These are phyloP conservation scores for Papilio polytes DNA, from an alignment of 1,140 invertebrate genomes.

Conservation along the genomic window DNA sequence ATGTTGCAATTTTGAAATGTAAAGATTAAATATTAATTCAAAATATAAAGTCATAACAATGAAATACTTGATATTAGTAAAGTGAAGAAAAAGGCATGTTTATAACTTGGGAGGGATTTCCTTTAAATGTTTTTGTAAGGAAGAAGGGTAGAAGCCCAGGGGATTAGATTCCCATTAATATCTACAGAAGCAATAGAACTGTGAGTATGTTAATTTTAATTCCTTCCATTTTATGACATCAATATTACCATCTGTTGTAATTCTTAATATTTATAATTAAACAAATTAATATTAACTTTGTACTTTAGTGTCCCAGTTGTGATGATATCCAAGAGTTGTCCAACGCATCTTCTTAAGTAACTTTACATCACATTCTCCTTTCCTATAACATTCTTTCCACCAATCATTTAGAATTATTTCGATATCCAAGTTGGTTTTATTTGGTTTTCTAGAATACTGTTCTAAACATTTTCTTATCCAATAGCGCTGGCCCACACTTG, in stretches of 20 bases:
- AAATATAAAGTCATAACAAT: no score
- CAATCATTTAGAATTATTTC: slow-evolving; percentile 69
- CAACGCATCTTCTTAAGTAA: slow-evolving; percentile 90
- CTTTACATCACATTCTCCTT: slow-evolving; percentile 63
- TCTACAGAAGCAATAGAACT: no score
- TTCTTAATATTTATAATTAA: slow-evolving; percentile 35
- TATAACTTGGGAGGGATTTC: no score
- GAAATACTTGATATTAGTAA: no score
- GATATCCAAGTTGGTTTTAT: slow-evolving; percentile 89
- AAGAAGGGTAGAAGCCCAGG: no score
- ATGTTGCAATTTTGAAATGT: slow-evolving; percentile 40
- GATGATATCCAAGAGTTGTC: slow-evolving; percentile 97
- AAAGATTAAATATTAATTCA: slow-evolving; percentile 25
- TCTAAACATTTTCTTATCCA: slow-evolving; percentile 92
- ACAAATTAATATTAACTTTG: slow-evolving; percentile 61
- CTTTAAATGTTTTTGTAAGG: no score
- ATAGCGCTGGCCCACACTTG: slow-evolving; percentile 88
- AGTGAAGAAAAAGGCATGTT: no score
- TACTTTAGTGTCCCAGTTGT: slow-evolving; percentile 97
- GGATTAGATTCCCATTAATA: no score
- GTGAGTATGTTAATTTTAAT: no score
- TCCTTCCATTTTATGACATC: no score
- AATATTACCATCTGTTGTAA: no score
- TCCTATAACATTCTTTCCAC: slow-evolving; percentile 75
- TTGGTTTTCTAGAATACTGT: slow-evolving; percentile 90